Conservation (phyloP, 2,113 vertebrate genomes). For the Cryptoleucopteryx plumbea region DNA sequence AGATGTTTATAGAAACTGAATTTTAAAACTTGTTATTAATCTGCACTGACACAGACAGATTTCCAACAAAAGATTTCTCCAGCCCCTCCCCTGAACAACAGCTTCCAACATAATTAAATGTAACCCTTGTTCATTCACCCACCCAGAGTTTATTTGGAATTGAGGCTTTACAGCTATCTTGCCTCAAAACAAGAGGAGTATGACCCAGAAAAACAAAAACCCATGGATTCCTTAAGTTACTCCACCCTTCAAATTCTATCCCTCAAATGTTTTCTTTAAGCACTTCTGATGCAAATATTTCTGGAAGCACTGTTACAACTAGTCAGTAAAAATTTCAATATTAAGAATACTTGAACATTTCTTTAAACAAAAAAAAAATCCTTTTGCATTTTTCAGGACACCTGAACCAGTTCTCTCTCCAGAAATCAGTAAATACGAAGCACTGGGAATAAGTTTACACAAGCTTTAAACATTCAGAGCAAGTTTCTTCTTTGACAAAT, state of each 20-base stretch:
- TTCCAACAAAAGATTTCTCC: background rate
- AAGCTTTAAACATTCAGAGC: background rate
- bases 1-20: background rate
- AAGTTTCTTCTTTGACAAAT: background rate
- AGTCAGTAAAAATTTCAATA: background rate
- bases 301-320: background rate
- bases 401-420: background rate
- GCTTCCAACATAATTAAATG: background rate
- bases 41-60: background rate
- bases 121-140: background rate
- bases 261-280: background rate
- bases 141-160: background rate
- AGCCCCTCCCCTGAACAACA: background rate
- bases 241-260: background rate
- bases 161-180: background rate
- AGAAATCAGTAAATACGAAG: background rate
- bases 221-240: background rate
- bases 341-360: background rate
- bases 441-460: background rate
- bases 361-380: background rate
- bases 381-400: background rate
- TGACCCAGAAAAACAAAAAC: background rate
- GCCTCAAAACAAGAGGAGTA: background rate
- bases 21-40: background rate
- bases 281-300: background rate